Percentiles rank a stretch among this genome's conserved stretches.
Evolutionary conservation across 2,888 invertebrate species (phyloP).

Genomic region (Drosophila austrosaltans): DNA sequence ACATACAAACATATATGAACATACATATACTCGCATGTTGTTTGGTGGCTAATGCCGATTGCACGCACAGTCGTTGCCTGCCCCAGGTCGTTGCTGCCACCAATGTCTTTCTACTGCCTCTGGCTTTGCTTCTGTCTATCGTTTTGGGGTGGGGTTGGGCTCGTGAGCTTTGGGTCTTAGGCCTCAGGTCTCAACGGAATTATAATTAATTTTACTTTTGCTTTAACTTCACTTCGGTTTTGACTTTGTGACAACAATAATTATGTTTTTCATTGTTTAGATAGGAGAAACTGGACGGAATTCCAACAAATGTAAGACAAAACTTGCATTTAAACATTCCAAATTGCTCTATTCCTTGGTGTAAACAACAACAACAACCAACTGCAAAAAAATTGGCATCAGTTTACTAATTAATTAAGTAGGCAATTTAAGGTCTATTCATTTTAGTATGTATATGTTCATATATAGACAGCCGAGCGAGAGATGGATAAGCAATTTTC

Average conservation of each 20-base stretch:
- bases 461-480: background rate
- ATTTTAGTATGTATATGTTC: too few relatives aligned
- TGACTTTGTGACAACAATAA: background rate
- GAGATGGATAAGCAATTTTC: too few relatives aligned
- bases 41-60: background rate
- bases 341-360: background rate
- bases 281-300: background rate
- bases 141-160: background rate
- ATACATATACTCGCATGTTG: too few relatives aligned
- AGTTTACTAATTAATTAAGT: background rate
- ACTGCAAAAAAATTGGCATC: background rate
- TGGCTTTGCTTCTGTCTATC: background rate
- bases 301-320: background rate
- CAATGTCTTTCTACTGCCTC: background rate
- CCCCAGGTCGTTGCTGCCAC: background rate
- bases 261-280: constrained; percentile 4
- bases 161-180: background rate
- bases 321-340: background rate
- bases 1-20: too few relatives aligned
- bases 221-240: background rate
- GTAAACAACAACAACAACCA: background rate
- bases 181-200: constrained; percentile 25
- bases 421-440: background rate
- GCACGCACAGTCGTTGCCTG: background rate
- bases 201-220: constrained; percentile 53